A percentile compares a stretch with the other conserved stretches of the same genome.
These are phyloP conservation scores for Hanleya hanleyi DNA, from an alignment of 2,888 invertebrate species.

Conservation along the genomic window DNA sequence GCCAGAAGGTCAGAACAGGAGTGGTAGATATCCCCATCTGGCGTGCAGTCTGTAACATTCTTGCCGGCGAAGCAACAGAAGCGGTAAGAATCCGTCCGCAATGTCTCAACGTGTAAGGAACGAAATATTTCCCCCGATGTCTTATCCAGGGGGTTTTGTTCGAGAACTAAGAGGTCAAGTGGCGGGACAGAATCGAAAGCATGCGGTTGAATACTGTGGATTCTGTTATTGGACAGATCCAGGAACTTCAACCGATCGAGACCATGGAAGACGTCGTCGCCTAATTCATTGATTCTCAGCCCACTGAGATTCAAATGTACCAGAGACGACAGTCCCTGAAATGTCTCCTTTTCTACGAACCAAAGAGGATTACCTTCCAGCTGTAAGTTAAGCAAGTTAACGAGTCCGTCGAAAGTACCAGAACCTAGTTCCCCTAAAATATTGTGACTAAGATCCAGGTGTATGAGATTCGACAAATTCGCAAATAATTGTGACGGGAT, in stretches of 20 bases:
- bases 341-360: background rate
- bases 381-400: background rate
- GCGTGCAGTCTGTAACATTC: conserved; percentile 35
- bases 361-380: background rate
- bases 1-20: conserved; percentile 46
- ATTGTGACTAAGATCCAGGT: background rate
- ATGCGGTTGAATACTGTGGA: conserved; percentile 19
- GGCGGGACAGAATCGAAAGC: conserved; percentile 16
- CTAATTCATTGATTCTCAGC: background rate
- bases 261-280: background rate
- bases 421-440: background rate
- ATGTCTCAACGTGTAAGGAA: background rate
- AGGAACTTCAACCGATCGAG: conserved; percentile 13
- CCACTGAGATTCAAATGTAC: background rate
- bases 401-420: background rate
- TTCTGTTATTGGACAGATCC: conserved; percentile 30
- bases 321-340: background rate
- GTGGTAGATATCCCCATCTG: conserved; percentile 47
- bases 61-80: background rate
- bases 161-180: conserved; percentile 9
- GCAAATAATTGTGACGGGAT: background rate
- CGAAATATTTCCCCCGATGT: background rate
- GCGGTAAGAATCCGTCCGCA: background rate
- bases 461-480: background rate
- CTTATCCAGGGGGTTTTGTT: background rate